Base-by-base conservation (phyloP, 1,140 invertebrate genomes). In the Stenopsyche tienmushanensis region DNA sequence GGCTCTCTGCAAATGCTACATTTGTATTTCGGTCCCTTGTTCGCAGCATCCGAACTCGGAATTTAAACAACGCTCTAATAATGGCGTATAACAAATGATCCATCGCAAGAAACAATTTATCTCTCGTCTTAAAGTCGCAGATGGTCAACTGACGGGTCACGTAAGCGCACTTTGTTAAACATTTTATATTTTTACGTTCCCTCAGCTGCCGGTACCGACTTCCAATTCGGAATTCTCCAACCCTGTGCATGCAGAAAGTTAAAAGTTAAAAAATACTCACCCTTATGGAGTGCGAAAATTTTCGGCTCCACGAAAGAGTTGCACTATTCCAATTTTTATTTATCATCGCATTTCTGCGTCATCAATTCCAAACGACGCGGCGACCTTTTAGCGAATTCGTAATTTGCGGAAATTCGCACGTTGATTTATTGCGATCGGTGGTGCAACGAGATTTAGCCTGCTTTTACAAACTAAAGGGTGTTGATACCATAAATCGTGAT, bases 101-200 rank as follows among this genome's bases (percentile, higher is more conserved):
- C 60, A 58, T 24, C 62, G 60, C 60, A 60, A 63, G 64, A 64
- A 69, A 66, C 67, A 69, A 69, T 69, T 69, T 69, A 66, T 69
- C 67, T 66, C 64, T 58, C 42, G 67, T 65, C 53, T 54, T 49
- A 55, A 53, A 69, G 67, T 66, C 67, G 67, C 67, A 69, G 67
- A 69, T 69, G 67, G 67, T 69, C 67, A 69, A 66, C 64, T 66
- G 67, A 66, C 59, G 67, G 67, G 67, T 69, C 67, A 69, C 67
- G 67, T 69, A 69, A 65, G 64, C 52, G 60, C 64, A 66, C 67
- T 69, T 69, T 69, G 67, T 69, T 66, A 69, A 64, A 66, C 67
- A 69, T 69, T 69, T 65, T 69, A 69, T 69, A 69, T 66, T 69
- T 69, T 63, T 64, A 66, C 44, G 47, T 42, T 62, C 39, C 53